Evolutionary conservation across 64 coral and sea anemone genomes (phyloP), one percentile per base, ranked within the genome.

Genomic region (Platygyra sinensis): DNA sequence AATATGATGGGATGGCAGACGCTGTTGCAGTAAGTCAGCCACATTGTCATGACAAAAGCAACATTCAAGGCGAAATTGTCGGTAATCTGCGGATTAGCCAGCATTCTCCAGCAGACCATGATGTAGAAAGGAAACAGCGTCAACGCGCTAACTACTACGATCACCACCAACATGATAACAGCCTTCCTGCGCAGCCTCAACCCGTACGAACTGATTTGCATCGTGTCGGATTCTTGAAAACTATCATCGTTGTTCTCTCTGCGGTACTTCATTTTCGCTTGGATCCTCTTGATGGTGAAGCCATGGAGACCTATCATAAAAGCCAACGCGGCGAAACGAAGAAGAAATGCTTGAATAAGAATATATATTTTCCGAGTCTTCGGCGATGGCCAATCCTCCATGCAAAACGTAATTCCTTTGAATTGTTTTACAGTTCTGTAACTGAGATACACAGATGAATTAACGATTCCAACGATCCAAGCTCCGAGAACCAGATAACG

Each of bases 1-100:
- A 94, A 96, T 39, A 96, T 94, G 10, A 96, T 52, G 10, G 95
- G 95, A 80, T 96, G 95, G 24, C 82, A 93, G 5, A 71, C 83
- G 6, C 90, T 89, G 17, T 81, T 96, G 49, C 91, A 91, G 51
- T 88, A 96, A 12, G 78, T 13, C 30, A 96, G 50, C 94, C 91
- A 96, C 49, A 78, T 10, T 5, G 25, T 72, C 5, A 94, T 60
- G 9, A 83, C 61, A 30, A 49, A 82, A 8, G 51, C 25, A 10
- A 93, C 65, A 72, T 96, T 96, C 16, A 69, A 11, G 30, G 85
- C 50, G 16, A 29, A 75, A 2, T 1, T 17, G 17, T 71, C 63
- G 6, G n/a, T 16, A 15, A 72, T 31, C 20, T 77, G n/a, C 0
- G 2, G 5, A 32, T 80, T 79, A 31, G 13, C 64, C 29, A 67